Percentiles rank a stretch among this genome's conserved stretches.
phyloP scores from a whole-genome alignment of 2,113 vertebrate genomes.

The Neoarius graeffei region DNA sequence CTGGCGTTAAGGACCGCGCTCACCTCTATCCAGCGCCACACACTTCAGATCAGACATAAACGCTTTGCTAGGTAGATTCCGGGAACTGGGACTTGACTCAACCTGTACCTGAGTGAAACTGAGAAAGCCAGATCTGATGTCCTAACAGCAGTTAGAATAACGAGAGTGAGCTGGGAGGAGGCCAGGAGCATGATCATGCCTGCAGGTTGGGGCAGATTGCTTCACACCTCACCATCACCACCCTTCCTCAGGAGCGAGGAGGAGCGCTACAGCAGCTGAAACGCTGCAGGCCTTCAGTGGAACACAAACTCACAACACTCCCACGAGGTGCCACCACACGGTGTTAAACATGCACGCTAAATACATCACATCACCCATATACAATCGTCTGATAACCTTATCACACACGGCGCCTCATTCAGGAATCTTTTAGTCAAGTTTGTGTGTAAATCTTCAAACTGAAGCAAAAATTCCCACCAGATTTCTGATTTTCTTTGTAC shows the following conservation, averaged over 20 bases:
- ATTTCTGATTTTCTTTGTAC: neutral
- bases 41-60: constrained; percentile 10
- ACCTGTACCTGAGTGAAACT: constrained; percentile 59
- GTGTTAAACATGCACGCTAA: neutral
- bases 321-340: neutral
- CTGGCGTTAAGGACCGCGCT: constrained; percentile 29
- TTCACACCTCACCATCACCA: constrained; percentile 68
- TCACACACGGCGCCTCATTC: neutral
- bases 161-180: constrained; percentile 61
- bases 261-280: constrained; percentile 46
- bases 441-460: neutral
- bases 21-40: constrained; percentile 24
- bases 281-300: constrained; percentile 47
- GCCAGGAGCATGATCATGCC: constrained; percentile 63
- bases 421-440: neutral
- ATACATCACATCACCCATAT: neutral
- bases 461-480: neutral
- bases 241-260: constrained; percentile 59
- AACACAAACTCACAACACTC: constrained; percentile 11
- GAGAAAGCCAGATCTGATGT: constrained; percentile 73
- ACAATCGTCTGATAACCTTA: no score
- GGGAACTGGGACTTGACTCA: constrained; percentile 56
- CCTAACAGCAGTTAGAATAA: constrained; percentile 68
- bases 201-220: constrained; percentile 76
- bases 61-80: constrained; percentile 45